Evolutionary conservation across 1,140 invertebrate genomes (phyloP).

Genomic region (Listronotus bonariensis): DNA sequence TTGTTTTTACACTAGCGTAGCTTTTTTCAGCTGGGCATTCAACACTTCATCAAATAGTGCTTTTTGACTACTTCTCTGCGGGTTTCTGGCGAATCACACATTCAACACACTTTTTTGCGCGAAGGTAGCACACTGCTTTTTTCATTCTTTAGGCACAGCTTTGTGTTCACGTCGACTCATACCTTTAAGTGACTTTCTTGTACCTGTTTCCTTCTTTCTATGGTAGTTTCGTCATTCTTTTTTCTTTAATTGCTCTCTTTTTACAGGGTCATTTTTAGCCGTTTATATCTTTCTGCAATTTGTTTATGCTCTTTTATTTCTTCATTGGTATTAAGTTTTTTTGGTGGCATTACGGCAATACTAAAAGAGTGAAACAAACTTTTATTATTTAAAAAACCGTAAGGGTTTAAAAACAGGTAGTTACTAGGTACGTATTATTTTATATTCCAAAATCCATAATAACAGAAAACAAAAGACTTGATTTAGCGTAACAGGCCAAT

Average conservation of each 20-base stretch:
- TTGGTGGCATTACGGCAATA: no score
- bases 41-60: slow-evolving; percentile 7
- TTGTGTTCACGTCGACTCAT: slow-evolving; percentile 34
- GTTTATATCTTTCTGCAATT: slow-evolving; percentile 4
- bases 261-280: slow-evolving; percentile 2
- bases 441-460: no score
- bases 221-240: not conserved
- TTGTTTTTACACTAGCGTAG: slow-evolving; percentile 6
- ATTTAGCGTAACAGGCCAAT: no score
- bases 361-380: no score
- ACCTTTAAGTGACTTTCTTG: slow-evolving; percentile 39
- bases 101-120: slow-evolving; percentile 12
- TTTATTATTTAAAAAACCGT: no score
- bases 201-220: slow-evolving; percentile 34
- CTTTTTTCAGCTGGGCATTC: no score
- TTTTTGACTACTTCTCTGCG: slow-evolving; percentile 13
- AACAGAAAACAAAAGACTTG: no score
- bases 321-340: no score
- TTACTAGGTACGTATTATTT: no score
- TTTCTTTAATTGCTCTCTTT: not conserved
- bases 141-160: slow-evolving; percentile 25
- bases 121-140: slow-evolving; percentile 25
- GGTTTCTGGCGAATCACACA: slow-evolving; percentile 5
- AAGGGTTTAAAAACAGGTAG: no score
- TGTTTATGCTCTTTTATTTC: not conserved